Evolutionary conservation across 64 coral and sea anemone species (phyloP), one percentile per base, ranked within the genome.

Genomic region (Montipora capricornis): DNA sequence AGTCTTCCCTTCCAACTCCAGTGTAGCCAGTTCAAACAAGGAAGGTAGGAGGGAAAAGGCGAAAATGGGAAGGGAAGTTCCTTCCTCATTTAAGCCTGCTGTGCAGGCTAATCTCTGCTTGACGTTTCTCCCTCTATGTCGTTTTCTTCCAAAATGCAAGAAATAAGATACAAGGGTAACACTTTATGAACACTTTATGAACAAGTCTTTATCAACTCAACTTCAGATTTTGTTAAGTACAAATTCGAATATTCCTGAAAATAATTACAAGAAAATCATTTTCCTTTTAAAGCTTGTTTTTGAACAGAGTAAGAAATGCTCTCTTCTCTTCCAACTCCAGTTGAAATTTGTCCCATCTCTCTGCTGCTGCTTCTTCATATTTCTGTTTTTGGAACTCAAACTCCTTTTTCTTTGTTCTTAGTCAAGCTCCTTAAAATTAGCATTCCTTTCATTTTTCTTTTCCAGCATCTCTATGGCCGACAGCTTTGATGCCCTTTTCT

Each of bases 391-490:
- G 19, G 20, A 73, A 73, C 22, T 73, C 69, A 73, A 73, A 73
- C 69, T 73, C 67, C 19, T 73, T 73, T 73, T 73, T 73, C 69
- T 73, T 73, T 73, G 69, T 73, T 73, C 17, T 73, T 22, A 73
- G 5, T 73, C 69, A 73, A 73, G 69, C 69, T 73, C 69, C 69
- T 29, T 73, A 73, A 73, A 73, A 73, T 73, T 73, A 73, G 69
- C 69, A 4, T 73, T 73, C 69, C 69, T 73, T 73, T 73, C 22
- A 73, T 73, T 73, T 73, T 73, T 73, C 69, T 73, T 73, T 73
- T 73, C 69, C n/a, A 73, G 69, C 69, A 73, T 73, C 69, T 73
- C 69, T 73, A 73, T 4, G 20, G 69, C 69, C 24, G 69, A 24
- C 4, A 73, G 20, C 69, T 73, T 73, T 73, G 69, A 73, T 73